Percentiles rank a stretch among this genome's conserved stretches.
Conservation (phyloP, 2,113 vertebrate species). For the Pituophis catenifer region DNA sequence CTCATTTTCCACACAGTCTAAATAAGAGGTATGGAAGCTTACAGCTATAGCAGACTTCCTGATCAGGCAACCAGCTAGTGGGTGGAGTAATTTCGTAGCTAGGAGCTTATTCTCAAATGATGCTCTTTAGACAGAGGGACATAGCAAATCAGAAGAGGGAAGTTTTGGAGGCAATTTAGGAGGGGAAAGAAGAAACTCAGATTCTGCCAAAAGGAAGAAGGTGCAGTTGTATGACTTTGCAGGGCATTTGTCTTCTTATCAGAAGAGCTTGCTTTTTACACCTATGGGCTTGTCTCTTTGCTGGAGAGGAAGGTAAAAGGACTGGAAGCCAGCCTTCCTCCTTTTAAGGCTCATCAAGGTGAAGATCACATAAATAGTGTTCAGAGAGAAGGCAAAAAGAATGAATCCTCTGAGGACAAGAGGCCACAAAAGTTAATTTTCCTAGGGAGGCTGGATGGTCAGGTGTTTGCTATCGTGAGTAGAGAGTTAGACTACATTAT, state of each 20-base stretch:
- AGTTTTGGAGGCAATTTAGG: not conserved
- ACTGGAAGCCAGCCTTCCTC: not conserved
- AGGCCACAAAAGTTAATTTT: not conserved
- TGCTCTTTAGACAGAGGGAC: not conserved
- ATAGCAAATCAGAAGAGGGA: not conserved
- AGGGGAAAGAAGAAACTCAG: not conserved
- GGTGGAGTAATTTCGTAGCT: not conserved
- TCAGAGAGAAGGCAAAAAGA: not conserved
- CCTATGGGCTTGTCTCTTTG: not conserved
- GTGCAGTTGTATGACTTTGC: not conserved
- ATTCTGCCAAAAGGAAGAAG: not conserved
- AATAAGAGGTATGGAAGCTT: not conserved
- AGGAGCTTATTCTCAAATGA: not conserved
- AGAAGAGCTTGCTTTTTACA: not conserved
- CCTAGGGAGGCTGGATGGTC: not conserved
- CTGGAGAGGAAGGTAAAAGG: not conserved
- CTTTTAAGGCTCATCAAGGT: not conserved
- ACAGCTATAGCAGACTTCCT: not conserved
- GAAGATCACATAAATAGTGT: not conserved
- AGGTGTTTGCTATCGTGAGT: not conserved
- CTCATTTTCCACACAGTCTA: not conserved
- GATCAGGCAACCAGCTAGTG: not conserved
- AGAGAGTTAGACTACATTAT: not conserved
- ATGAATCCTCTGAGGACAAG: not conserved
- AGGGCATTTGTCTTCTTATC: not conserved